These are phyloP conservation scores for Sarcophaga bullata DNA, from an alignment of 1,140 invertebrate genomes.

Conservation along the genomic window DNA sequence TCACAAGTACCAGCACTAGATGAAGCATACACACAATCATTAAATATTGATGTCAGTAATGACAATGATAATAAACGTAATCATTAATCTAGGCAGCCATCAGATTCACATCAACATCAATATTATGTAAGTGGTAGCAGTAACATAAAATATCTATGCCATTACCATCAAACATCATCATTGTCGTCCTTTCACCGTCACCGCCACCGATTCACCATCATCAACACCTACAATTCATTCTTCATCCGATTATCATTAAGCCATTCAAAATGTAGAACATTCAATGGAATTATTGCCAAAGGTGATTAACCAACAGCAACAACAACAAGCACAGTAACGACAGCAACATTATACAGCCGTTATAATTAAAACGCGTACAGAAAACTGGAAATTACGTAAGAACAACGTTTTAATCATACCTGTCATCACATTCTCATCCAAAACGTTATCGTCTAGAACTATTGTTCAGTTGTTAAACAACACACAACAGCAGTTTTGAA, in stretches of 20 bases:
- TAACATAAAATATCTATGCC: background rate
- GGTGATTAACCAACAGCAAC: background rate
- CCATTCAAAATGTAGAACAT: conserved; percentile 27
- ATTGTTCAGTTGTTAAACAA: background rate
- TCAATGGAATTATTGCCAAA: background rate
- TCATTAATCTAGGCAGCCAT: background rate
- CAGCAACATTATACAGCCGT: conserved; percentile 10
- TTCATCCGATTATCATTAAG: conserved; percentile 25
- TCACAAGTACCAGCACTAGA: too few relatives aligned
- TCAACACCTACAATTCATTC: background rate
- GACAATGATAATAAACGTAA: conserved; percentile 41
- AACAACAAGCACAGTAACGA: background rate
- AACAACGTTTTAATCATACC: background rate
- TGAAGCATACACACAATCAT: conserved; percentile 49
- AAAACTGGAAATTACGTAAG: conserved; percentile 18
- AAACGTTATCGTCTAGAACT: conserved; percentile 7
- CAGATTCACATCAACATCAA: conserved; percentile 46
- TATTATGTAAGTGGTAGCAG: conserved; percentile 46
- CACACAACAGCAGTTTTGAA: background rate
- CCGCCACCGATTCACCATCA: too few relatives aligned
- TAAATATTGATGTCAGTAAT: background rate
- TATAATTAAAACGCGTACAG: conserved; percentile 1
- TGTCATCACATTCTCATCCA: background rate
- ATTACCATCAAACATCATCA: background rate
- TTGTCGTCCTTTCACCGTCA: background rate